Percentiles rank a stretch among this genome's conserved stretches.
These are phyloP conservation scores for Gadopsis marmoratus DNA, from an alignment of 2,797 vertebrate species.

Conservation along the genomic window DNA sequence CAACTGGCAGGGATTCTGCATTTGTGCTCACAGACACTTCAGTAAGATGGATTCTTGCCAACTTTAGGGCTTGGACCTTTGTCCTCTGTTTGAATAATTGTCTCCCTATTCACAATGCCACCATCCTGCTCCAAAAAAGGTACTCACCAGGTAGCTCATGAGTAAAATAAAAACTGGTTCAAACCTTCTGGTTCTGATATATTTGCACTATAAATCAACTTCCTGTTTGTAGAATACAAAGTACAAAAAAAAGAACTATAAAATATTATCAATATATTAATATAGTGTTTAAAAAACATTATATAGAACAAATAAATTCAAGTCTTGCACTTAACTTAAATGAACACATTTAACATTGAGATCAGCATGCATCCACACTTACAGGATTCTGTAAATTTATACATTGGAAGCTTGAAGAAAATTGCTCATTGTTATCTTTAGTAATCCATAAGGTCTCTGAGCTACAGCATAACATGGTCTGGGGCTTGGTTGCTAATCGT, in stretches of 20 bases:
- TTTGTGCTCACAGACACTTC: slow-evolving; percentile 60
- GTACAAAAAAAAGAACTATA: not conserved
- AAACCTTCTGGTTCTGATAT: slow-evolving; percentile 4
- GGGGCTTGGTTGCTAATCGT: slow-evolving; percentile 76
- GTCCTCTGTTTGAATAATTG: slow-evolving; percentile 70
- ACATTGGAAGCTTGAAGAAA: slow-evolving; percentile 50
- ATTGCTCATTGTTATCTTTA: slow-evolving; percentile 75
- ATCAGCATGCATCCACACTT: slow-evolving; percentile 42
- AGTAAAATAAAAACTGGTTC: slow-evolving; percentile 15
- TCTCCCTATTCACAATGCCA: slow-evolving; percentile 53
- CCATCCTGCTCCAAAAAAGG: slow-evolving; percentile 35
- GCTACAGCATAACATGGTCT: slow-evolving; percentile 61
- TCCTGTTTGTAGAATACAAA: slow-evolving; percentile 3
- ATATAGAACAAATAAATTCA: slow-evolving; percentile 17
- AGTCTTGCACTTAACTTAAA: not conserved
- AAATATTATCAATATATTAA: slow-evolving; percentile 14
- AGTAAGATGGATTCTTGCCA: slow-evolving; percentile 70
- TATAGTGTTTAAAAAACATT: not conserved
- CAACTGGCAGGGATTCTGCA: slow-evolving; percentile 59
- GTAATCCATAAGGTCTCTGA: slow-evolving; percentile 76
- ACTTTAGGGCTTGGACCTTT: slow-evolving; percentile 64
- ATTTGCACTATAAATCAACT: slow-evolving; percentile 21
- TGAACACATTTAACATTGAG: not conserved
- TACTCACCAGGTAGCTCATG: slow-evolving; percentile 21
- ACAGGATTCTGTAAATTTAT: slow-evolving; percentile 21